Conservation (phyloP, 2,888 invertebrate species). For the Drosophila borealis region DNA sequence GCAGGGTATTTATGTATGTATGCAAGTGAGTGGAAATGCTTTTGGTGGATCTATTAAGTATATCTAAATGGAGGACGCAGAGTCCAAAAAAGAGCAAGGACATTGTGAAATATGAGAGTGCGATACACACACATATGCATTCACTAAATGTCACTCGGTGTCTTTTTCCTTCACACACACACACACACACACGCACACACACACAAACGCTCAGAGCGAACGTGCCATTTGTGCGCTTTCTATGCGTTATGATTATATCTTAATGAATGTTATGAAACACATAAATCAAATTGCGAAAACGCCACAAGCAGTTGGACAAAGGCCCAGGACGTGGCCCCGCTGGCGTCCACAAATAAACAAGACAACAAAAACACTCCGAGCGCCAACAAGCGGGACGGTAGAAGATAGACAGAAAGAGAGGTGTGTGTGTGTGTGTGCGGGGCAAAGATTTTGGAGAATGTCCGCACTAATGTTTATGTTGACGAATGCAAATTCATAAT, state of each 20-base stretch:
- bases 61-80: conserved; percentile 37
- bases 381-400: conserved; percentile 3
- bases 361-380: conserved; percentile 21
- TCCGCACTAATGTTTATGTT: conserved; percentile 63
- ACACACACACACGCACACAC: not conserved
- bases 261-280: conserved; percentile 80
- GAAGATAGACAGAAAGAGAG: not conserved
- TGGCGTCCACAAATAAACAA: conserved; percentile 51
- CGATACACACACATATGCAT: conserved; percentile 9
- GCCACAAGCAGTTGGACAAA: conserved; percentile 72
- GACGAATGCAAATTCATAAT: conserved; percentile 74
- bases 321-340: conserved; percentile 26
- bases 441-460: conserved; percentile 14
- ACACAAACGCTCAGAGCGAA: conserved; percentile 5
- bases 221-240: conserved; percentile 65
- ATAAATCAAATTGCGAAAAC: conserved; percentile 80
- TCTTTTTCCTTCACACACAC: not conserved
- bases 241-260: conserved; percentile 78
- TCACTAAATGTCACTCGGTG: not conserved
- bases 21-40: conserved; percentile 12
- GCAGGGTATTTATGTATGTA: not conserved
- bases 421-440: not conserved
- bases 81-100: conserved; percentile 43
- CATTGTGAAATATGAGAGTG: conserved; percentile 44
- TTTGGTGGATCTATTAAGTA: conserved; percentile 26